Evolutionary conservation across 2,888 invertebrate species (phyloP).

Genomic region (Chelonus formosanus): DNA sequence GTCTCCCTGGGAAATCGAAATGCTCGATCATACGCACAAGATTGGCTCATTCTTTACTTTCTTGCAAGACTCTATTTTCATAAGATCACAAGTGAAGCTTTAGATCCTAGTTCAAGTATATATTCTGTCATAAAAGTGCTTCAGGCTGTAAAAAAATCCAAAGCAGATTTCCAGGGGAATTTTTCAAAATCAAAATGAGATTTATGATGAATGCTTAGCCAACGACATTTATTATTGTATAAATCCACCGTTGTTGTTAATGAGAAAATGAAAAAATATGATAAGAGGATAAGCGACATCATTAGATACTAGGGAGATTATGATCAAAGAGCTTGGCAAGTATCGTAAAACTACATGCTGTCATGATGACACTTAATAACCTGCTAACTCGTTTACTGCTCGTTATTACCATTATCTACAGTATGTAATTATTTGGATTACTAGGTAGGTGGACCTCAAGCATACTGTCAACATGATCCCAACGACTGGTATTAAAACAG

Average conservation of each 20-base stretch:
- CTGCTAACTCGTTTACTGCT: conserved; percentile 16
- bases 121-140: conserved; percentile 2
- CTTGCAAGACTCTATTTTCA: conserved; percentile 48
- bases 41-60: conserved; percentile 57
- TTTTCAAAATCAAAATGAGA: background rate
- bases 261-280: background rate
- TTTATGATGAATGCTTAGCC: too few species aligned
- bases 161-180: background rate
- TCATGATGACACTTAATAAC: conserved; percentile 16
- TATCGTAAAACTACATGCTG: background rate
- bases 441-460: conserved; percentile 11
- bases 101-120: conserved; percentile 1
- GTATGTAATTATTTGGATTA: conserved; percentile 22
- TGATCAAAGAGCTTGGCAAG: too few species aligned
- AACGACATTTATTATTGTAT: background rate
- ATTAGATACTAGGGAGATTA: too few species aligned
- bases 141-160: background rate
- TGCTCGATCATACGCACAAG: conserved; percentile 57
- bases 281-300: too few species aligned
- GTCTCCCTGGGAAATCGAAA: conserved; percentile 49
- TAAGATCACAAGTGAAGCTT: conserved; percentile 28
- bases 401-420: conserved; percentile 10
- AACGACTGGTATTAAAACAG: conserved; percentile 11
- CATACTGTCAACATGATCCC: conserved; percentile 12
- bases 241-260: background rate